Evolutionary conservation across 2,797 vertebrate genomes (phyloP), one percentile per base, ranked within the genome.

Genomic region (Helarctos malayanus): DNA sequence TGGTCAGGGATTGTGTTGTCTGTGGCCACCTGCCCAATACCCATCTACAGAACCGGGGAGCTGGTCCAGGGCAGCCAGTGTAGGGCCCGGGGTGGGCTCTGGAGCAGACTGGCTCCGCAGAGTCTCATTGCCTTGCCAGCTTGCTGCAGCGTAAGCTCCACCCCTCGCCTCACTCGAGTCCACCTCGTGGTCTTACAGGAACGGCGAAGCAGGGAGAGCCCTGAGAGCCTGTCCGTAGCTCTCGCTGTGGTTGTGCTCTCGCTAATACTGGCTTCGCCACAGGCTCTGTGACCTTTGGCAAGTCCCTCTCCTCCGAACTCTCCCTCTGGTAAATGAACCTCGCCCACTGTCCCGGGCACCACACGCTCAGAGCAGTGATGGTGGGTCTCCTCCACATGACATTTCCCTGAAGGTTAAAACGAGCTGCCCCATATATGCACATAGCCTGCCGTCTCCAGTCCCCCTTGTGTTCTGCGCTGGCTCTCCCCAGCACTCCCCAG

Each of bases 91-190:
- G 8, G 13, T 5, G 35, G 49, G 41, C 76, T 38, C 2, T 0
- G 27, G 85, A 29, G 45, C 52, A 15, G 7, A 68, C 3, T 7
- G 57, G 32, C 76, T 38, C n/a, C 5, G 32, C 27, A 65, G 3
- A 27, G 16, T 7, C 47, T 35, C 4, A 3, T 12, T 38, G 14
- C 52, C 25, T 79, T 25, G 1, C 23, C 12, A 3, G 19, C 27
- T 56, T 32, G 4, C 54, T 16, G 10, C 4, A 0, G 5, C 4
- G 35, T 0, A 0, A 4, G 29, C 16, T 23, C 38, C 25, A 4
- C 29, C 41, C 68, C 12, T n/a, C 1, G 2, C 71, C 56, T 76
- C 32, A 5, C 23, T 32, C 18, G 41, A 27, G 56, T 8, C 57
- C 11, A 14, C 12, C 19, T 45, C 0, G 0, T 6, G n/a, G n/a